Conservation (phyloP, 2,888 invertebrate genomes). For the Onchidella celtica region DNA sequence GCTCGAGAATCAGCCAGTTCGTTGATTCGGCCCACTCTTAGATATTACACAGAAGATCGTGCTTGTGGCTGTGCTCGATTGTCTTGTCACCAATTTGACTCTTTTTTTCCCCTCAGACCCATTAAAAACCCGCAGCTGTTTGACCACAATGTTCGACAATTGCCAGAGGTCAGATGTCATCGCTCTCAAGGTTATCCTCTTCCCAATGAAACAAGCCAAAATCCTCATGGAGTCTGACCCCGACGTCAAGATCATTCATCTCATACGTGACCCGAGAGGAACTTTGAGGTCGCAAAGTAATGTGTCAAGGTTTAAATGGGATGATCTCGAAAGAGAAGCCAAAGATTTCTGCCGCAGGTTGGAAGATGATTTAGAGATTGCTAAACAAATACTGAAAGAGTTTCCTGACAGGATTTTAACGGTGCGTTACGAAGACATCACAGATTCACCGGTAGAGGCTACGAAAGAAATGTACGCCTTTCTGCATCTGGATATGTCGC, state of each 20-base stretch:
- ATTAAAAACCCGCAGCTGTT: too few species aligned
- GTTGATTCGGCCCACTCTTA: too few species aligned
- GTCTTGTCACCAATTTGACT: too few species aligned
- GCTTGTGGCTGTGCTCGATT: too few species aligned
- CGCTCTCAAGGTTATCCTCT: conserved; percentile 45
- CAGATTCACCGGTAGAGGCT: conserved; percentile 26
- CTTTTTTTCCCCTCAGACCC: too few species aligned
- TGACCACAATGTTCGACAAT: too few species aligned
- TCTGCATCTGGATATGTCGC: conserved; percentile 23
- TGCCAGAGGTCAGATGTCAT: too few species aligned
- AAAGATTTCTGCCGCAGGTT: conserved; percentile 16
- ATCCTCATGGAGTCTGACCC: conserved; percentile 40
- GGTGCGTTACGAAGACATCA: conserved; percentile 52
- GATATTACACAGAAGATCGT: too few species aligned
- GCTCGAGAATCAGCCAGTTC: too few species aligned
- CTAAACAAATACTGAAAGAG: not conserved
- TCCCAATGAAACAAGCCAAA: conserved; percentile 26
- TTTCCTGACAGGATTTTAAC: conserved; percentile 41
- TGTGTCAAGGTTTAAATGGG: conserved; percentile 11
- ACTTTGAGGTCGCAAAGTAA: conserved; percentile 32
- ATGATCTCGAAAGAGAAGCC: not conserved
- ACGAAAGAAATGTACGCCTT: conserved; percentile 41
- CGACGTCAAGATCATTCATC: conserved; percentile 49
- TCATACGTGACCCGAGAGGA: conserved; percentile 50
- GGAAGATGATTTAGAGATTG: not conserved